Conservation (phyloP, 2,797 vertebrate genomes). For the Gadopsis bispinosus region DNA sequence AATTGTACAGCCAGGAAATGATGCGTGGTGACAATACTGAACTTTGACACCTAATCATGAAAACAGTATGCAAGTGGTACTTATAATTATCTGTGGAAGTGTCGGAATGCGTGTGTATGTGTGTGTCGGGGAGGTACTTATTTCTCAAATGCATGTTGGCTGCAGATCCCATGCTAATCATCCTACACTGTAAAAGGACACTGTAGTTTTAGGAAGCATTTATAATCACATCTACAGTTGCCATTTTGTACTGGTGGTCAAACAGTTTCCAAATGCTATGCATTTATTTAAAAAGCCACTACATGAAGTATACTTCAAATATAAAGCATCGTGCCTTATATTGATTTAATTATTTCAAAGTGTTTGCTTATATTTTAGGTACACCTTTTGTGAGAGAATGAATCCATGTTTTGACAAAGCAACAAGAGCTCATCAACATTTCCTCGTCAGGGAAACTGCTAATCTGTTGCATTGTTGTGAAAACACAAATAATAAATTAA, state of each 20-base stretch:
- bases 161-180: slow-evolving; percentile 22
- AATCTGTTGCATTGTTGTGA: too few relatives aligned
- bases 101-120: slow-evolving; percentile 15
- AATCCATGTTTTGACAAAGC: too few relatives aligned
- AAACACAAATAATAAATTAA: too few relatives aligned
- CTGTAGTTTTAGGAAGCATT: slow-evolving; percentile 24
- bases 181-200: slow-evolving; percentile 8
- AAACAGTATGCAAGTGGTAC: slow-evolving; percentile 58
- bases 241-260: not conserved
- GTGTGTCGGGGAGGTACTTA: not conserved
- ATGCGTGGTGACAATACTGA: slow-evolving; percentile 35
- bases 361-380: not conserved
- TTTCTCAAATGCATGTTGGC: not conserved
- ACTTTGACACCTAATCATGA: slow-evolving; percentile 66
- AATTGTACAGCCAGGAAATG: slow-evolving; percentile 44
- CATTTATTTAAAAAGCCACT: not conserved
- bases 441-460: too few relatives aligned
- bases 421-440: too few relatives aligned
- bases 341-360: not conserved
- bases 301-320: not conserved
- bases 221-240: slow-evolving; percentile 28
- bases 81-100: slow-evolving; percentile 55
- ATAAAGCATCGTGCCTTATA: not conserved
- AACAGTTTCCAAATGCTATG: not conserved
- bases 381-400: too few relatives aligned